Evolutionary conservation across 2,113 vertebrate species (phyloP).

Genomic region (Leptobrachium leishanense): DNA sequence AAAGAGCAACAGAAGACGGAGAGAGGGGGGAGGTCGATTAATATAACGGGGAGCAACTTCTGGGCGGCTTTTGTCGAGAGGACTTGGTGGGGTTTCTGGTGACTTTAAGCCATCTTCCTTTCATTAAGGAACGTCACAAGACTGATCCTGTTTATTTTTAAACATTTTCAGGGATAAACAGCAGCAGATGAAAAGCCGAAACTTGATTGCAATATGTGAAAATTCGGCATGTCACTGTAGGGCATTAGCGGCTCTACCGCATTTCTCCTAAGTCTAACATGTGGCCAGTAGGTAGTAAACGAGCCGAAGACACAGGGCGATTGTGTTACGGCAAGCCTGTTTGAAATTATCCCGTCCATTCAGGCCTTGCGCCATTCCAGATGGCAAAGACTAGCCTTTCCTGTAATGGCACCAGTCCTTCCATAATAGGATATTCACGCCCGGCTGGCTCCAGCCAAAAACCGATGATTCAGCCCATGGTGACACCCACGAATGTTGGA

Average conservation of each 20-base stretch:
- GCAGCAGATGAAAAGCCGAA: conserved; percentile 2
- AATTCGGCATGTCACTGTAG: neutral
- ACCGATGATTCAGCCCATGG: neutral
- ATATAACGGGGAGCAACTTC: conserved; percentile 26
- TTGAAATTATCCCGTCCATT: neutral
- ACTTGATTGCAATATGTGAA: neutral
- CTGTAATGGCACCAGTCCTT: neutral
- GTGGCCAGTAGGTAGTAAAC: neutral
- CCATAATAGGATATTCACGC: neutral
- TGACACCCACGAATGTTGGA: neutral
- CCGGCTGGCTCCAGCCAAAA: neutral
- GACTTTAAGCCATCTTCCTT: conserved; percentile 64
- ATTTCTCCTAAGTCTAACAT: neutral
- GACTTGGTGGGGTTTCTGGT: conserved; percentile 54
- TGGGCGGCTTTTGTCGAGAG: neutral
- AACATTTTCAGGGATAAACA: no score
- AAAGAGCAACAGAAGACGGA: conserved; percentile 14
- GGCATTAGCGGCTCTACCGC: conserved; percentile 5
- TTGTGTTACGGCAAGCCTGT: neutral
- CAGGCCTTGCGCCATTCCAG: neutral
- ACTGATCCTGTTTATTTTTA: conserved; percentile 65
- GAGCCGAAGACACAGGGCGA: neutral
- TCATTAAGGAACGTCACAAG: conserved; percentile 65
- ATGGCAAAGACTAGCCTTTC: neutral
- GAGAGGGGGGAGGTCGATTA: neutral